phyloP scores from a whole-genome alignment of 2,113 vertebrate genomes.

The Xyliphius kryptos region DNA sequence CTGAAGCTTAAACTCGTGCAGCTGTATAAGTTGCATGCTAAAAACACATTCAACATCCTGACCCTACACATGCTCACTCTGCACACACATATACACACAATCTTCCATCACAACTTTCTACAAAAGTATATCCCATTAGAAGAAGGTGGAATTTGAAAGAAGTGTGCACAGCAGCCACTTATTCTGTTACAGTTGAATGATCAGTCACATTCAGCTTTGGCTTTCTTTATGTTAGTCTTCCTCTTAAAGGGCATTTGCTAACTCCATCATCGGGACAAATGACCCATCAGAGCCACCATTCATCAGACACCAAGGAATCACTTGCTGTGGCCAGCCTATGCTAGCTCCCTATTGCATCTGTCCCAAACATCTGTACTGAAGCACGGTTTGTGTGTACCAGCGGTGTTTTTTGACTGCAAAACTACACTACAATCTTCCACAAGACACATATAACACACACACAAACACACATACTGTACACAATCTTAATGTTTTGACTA shows the following conservation, averaged over 20 bases:
- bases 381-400: too few species aligned
- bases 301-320: constrained; percentile 46
- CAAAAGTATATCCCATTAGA: constrained; percentile 49
- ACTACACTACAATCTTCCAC: too few species aligned
- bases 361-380: constrained; percentile 11
- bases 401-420: too few species aligned
- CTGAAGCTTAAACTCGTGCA: constrained; percentile 1
- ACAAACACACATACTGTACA: constrained; percentile 4
- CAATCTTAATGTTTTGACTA: constrained; percentile 25
- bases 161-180: constrained; percentile 42
- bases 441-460: too few species aligned
- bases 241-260: constrained; percentile 50
- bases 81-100: constrained; percentile 18
- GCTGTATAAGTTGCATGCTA: constrained; percentile 1
- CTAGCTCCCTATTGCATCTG: constrained; percentile 13
- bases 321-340: constrained; percentile 18
- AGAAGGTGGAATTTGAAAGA: constrained; percentile 32
- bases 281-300: constrained; percentile 50
- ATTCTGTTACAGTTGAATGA: constrained; percentile 46
- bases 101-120: constrained; percentile 19
- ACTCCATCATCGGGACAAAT: constrained; percentile 53
- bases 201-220: constrained; percentile 44
- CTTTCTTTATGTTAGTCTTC: constrained; percentile 53
- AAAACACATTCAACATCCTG: too few species aligned
- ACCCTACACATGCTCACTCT: too few species aligned